Conservation (phyloP, 2,113 vertebrate species). For the Philantomba maxwellii region DNA sequence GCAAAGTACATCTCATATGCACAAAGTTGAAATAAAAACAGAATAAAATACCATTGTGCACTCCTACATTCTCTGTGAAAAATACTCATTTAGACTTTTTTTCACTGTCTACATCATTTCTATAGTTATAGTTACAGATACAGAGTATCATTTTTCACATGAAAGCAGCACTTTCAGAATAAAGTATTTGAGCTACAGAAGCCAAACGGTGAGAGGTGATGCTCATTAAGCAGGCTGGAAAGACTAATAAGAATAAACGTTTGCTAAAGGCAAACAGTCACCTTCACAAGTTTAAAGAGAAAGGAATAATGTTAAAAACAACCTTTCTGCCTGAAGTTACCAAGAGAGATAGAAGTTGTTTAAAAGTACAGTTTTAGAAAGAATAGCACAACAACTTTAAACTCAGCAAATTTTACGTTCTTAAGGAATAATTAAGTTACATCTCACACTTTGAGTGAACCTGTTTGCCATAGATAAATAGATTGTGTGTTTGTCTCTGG, state of each 20-base stretch:
- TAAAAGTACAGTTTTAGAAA: not conserved
- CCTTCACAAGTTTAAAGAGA: not conserved
- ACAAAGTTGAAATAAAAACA: conserved; percentile 35
- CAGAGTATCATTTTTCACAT: not conserved
- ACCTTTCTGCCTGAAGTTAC: not conserved
- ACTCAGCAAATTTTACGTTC: not conserved
- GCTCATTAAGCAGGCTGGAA: not conserved
- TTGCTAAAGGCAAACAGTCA: not conserved
- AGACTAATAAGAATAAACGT: conserved; percentile 1
- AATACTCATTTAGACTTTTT: conserved; percentile 9
- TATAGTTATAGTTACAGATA: not conserved
- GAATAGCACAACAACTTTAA: not conserved
- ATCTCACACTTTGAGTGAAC: not conserved
- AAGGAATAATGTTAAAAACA: not conserved
- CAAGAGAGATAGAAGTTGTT: not conserved
- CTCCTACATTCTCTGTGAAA: not conserved
- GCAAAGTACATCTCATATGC: not conserved
- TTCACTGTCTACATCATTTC: not conserved
- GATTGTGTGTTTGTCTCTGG: not conserved
- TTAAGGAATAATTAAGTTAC: not conserved
- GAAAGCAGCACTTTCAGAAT: conserved; percentile 10
- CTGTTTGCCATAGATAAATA: not conserved
- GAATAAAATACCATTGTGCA: not conserved
- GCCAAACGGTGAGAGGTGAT: not conserved
- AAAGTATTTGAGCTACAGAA: conserved; percentile 18